Conservation (phyloP, 2,113 vertebrate genomes). For the Oncorhynchus kisutch region DNA sequence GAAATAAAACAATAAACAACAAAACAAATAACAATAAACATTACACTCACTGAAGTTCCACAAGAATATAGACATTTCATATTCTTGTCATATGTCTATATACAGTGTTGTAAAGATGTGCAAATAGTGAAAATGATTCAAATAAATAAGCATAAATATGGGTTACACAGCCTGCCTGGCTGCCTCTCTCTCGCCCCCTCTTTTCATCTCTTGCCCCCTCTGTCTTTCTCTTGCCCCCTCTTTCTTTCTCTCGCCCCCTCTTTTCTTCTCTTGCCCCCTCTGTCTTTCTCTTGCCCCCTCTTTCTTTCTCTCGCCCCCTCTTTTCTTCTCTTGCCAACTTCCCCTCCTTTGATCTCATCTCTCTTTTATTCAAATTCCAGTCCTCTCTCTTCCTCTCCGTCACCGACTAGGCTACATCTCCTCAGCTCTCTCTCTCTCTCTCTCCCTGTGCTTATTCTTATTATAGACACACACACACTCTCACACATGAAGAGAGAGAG, state of each 20-base stretch:
- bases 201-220: background rate
- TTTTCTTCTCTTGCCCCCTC: background rate
- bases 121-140: too few species aligned
- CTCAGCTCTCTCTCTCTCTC: background rate
- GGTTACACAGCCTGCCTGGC: too few species aligned
- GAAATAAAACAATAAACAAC: too few species aligned
- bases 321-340: background rate
- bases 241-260: background rate
- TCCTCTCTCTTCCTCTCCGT: too few species aligned
- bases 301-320: background rate
- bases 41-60: too few species aligned
- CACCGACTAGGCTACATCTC: background rate
- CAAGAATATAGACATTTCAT: too few species aligned
- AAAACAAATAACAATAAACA: too few species aligned
- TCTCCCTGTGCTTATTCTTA: constrained; percentile 3
- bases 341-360: background rate
- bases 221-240: background rate
- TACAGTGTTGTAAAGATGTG: too few species aligned
- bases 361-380: background rate
- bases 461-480: background rate
- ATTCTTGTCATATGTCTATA: too few species aligned
- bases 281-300: background rate
- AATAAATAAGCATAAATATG: too few species aligned
- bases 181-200: background rate
- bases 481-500: background rate